A percentile compares a stretch with the other conserved stretches of the same genome.
phyloP scores from a whole-genome alignment of 35 echinoderm and acorn worm genomes.

The Heliocidaris tuberculata region DNA sequence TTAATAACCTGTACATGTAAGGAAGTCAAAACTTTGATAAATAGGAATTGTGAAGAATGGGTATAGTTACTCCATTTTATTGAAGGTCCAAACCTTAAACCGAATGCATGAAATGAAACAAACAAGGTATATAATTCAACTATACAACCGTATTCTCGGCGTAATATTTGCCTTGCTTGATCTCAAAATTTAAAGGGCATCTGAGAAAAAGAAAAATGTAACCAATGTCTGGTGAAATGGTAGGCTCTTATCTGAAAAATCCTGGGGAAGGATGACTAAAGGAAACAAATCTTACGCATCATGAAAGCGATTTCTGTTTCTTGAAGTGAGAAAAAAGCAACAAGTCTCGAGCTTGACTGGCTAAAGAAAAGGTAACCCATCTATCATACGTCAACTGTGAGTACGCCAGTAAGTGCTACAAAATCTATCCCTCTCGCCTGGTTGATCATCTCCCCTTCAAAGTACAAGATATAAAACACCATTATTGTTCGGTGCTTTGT shows the following conservation, averaged over 20 bases:
- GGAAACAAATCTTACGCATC: constrained; percentile 2
- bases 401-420: background rate
- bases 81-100: too few relatives aligned
- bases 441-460: background rate
- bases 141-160: background rate
- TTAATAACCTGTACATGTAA: too few relatives aligned
- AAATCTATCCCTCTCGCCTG: background rate
- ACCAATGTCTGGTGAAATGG: background rate
- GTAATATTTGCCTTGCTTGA: background rate
- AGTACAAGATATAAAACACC: constrained; percentile 8
- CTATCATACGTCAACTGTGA: constrained; percentile 16
- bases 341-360: background rate
- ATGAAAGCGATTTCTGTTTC: background rate
- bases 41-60: too few relatives aligned
- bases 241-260: background rate
- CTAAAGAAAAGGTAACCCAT: background rate
- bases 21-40: too few relatives aligned
- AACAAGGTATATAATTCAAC: too few relatives aligned
- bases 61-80: too few relatives aligned
- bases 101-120: too few relatives aligned
- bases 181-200: background rate
- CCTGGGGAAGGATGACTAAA: background rate
- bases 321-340: background rate
- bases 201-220: background rate
- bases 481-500: constrained; percentile 38